These are phyloP conservation scores for Enteromius thamalakanensis DNA, from an alignment of 2,797 vertebrate species.

Conservation along the genomic window DNA sequence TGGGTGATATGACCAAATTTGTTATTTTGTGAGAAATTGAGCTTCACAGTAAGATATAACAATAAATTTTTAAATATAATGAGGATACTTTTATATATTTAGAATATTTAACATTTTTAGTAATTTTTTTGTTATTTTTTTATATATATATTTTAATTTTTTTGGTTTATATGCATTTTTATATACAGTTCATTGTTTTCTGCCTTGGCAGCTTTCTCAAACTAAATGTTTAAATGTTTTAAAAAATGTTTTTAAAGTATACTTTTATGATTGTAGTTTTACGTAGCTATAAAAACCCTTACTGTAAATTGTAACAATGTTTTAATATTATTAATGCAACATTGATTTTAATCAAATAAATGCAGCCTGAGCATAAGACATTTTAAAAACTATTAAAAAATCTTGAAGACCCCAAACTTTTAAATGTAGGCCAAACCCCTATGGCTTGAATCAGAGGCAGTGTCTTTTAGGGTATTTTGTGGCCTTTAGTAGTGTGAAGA, in stretches of 20 bases:
- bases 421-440: neutral
- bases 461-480: neutral
- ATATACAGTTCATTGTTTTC: neutral
- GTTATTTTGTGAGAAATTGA: neutral
- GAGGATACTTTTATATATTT: neutral
- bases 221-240: neutral
- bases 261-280: neutral
- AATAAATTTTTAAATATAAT: neutral
- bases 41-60: neutral
- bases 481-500: neutral
- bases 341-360: neutral
- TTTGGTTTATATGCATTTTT: no score
- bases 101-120: neutral
- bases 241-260: neutral
- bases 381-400: neutral
- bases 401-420: neutral
- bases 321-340: neutral
- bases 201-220: neutral
- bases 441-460: neutral
- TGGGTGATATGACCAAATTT: neutral
- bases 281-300: neutral
- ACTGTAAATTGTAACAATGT: neutral
- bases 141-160: neutral
- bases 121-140: no score
- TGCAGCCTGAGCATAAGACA: neutral